Evolutionary conservation across 2,797 vertebrate species (phyloP).

Genomic region (Lepilemur ruficaudatus): DNA sequence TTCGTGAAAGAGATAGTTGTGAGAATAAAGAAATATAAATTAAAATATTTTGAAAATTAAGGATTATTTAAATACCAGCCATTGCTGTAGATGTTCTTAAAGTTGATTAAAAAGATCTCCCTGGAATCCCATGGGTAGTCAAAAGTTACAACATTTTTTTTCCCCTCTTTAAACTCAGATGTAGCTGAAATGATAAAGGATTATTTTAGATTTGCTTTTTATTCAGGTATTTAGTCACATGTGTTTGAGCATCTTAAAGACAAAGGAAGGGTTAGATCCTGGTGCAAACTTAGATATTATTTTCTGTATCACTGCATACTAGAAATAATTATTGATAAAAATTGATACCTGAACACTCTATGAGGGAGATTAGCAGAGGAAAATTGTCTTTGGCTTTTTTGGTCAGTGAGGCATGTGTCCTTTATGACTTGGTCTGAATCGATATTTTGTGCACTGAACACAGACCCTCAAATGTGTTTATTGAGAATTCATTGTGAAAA

Average conservation of each 20-base stretch:
- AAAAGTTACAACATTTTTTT: background rate
- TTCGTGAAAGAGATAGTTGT: background rate
- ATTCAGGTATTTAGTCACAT: conserved; percentile 1
- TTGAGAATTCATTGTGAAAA: background rate
- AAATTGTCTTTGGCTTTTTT: background rate
- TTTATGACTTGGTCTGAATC: background rate
- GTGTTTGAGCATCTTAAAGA: background rate
- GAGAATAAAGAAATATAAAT: background rate
- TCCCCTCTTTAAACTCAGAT: background rate
- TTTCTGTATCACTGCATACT: background rate
- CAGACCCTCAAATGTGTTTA: background rate
- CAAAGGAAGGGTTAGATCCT: background rate
- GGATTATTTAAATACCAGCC: background rate
- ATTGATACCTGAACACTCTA: background rate
- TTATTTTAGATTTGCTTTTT: background rate
- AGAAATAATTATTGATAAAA: background rate
- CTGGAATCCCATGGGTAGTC: background rate
- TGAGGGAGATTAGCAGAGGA: background rate
- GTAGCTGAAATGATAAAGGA: background rate
- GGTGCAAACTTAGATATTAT: background rate
- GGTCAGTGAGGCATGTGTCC: background rate
- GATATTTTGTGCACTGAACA: background rate
- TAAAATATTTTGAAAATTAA: background rate
- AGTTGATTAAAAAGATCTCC: background rate
- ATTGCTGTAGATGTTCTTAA: background rate